A percentile compares a stretch with the other conserved stretches of the same genome.
These are phyloP conservation scores for Melipona quadrifasciata DNA, from an alignment of 1,140 invertebrate species.

Conservation along the genomic window DNA sequence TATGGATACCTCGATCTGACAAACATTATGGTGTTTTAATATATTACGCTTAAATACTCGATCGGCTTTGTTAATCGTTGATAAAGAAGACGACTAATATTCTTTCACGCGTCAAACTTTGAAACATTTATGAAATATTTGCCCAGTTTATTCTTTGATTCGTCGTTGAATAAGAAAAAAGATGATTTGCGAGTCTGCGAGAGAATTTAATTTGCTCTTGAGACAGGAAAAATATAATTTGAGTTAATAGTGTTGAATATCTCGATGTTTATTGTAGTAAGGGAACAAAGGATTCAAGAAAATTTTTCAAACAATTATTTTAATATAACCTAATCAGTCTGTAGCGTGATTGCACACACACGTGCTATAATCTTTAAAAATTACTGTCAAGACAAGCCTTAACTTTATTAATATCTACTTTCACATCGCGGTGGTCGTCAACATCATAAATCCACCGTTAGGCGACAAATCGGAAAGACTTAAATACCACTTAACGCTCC, in stretches of 20 bases:
- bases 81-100: not conserved
- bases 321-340: not conserved
- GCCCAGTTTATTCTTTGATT: not conserved
- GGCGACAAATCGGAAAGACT: not conserved
- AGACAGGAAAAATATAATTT: too few species aligned
- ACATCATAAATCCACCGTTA: not conserved
- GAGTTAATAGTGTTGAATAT: too few species aligned
- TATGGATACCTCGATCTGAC: not conserved
- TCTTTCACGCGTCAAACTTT: not conserved
- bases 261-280: not conserved
- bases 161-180: not conserved
- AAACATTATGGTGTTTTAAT: not conserved
- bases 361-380: not conserved
- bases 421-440: not conserved
- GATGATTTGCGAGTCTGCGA: too few species aligned
- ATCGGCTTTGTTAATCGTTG: not conserved
- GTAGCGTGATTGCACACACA: too few species aligned
- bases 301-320: not conserved
- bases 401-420: not conserved
- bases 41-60: not conserved
- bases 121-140: not conserved
- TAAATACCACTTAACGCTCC: not conserved
- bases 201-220: too few species aligned
- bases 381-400: not conserved
- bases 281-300: not conserved